Percentiles rank a stretch among this genome's conserved stretches.
Evolutionary conservation across 2,113 vertebrate genomes (phyloP).

Genomic region (Neotoma lepida): DNA sequence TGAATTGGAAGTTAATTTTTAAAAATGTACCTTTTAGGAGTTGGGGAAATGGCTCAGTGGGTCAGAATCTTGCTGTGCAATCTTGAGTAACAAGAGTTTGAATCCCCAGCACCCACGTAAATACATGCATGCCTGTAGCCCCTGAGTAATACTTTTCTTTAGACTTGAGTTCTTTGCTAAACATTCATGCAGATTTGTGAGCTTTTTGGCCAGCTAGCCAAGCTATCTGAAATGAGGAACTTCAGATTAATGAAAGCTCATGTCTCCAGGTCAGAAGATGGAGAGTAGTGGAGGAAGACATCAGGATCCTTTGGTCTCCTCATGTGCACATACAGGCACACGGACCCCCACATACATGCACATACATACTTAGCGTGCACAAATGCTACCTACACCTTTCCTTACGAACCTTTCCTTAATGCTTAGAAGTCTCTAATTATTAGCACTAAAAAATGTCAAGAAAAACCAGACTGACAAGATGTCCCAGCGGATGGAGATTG

Average conservation of each 20-base stretch:
- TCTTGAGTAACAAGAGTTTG: background rate
- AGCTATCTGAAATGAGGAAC: background rate
- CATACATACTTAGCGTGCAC: background rate
- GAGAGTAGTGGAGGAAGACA: background rate
- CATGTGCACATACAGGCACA: background rate
- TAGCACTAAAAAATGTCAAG: conserved; percentile 44
- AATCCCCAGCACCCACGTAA: background rate
- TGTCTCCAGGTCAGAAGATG: background rate
- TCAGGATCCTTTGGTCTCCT: background rate
- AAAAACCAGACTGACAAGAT: background rate
- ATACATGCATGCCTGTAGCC: background rate
- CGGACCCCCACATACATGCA: background rate
- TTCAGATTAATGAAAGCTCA: background rate
- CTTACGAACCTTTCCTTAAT: conserved; percentile 5
- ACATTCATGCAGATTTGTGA: background rate
- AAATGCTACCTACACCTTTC: no score
- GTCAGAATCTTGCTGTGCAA: background rate
- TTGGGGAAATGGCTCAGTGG: background rate
- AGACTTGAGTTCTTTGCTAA: background rate
- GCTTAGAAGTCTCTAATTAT: background rate
- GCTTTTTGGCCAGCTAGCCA: background rate
- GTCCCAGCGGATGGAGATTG: background rate
- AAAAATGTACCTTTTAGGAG: background rate
- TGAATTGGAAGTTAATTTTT: background rate
- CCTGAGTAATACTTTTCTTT: background rate